Evolutionary conservation across 2,797 vertebrate genomes (phyloP).

Genomic region (Gymnothorax reevesii): DNA sequence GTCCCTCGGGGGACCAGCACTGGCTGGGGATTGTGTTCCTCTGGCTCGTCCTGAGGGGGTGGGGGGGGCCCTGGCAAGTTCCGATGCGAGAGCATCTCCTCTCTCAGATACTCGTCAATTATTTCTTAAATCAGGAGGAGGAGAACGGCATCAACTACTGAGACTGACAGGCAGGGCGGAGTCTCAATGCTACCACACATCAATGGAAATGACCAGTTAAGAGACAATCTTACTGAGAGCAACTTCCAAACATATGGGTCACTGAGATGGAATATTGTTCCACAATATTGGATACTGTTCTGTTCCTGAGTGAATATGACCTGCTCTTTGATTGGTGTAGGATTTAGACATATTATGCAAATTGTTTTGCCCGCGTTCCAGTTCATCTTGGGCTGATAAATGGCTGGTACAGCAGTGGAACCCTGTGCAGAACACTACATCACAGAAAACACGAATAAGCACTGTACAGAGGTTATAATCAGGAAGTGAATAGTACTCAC

Average conservation of each 20-base stretch:
- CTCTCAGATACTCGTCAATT: constrained; percentile 62
- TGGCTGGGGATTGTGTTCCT: constrained; percentile 25
- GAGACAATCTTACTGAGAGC: background rate
- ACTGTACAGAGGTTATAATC: background rate
- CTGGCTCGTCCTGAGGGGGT: constrained; percentile 51
- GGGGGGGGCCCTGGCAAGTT: constrained; percentile 56
- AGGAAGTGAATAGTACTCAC: constrained; percentile 26
- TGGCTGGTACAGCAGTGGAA: background rate
- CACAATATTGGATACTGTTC: background rate
- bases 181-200: background rate
- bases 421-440: background rate
- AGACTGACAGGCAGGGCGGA: background rate
- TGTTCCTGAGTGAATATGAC: background rate
- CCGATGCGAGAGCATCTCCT: background rate
- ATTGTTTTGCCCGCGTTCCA: background rate
- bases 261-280: background rate
- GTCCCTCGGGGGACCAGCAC: constrained; percentile 68
- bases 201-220: background rate
- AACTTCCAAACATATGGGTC: background rate
- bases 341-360: background rate
- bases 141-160: constrained; percentile 2
- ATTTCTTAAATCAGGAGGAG: constrained; percentile 55
- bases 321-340: background rate
- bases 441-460: background rate
- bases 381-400: background rate